These are phyloP conservation scores for Diabrotica balteata DNA, from an alignment of 2,888 invertebrate species.

Conservation along the genomic window DNA sequence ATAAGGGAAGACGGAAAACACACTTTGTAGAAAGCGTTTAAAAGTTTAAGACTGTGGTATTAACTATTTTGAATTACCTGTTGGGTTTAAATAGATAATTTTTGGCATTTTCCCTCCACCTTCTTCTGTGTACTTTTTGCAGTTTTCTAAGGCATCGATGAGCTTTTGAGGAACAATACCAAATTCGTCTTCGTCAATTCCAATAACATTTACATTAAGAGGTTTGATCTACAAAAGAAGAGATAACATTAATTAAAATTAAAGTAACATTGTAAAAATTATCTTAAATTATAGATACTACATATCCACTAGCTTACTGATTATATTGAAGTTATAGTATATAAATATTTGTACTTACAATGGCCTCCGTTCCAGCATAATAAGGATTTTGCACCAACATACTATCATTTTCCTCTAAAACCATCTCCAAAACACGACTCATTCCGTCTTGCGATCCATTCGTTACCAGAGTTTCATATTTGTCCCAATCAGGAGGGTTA, in stretches of 20 bases:
- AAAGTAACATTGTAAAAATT: not conserved
- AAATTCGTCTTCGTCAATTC: slow-evolving; percentile 73
- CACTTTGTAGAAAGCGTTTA: no score
- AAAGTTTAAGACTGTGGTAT: no score
- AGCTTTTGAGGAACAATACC: slow-evolving; percentile 72
- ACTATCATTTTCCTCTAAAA: slow-evolving; percentile 73
- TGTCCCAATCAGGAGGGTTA: slow-evolving; percentile 69
- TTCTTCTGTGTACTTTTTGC: slow-evolving; percentile 60
- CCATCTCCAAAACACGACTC: slow-evolving; percentile 75
- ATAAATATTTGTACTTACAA: slow-evolving; percentile 63
- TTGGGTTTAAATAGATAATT: slow-evolving; percentile 77
- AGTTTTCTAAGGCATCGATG: slow-evolving; percentile 64
- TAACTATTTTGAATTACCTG: slow-evolving; percentile 49
- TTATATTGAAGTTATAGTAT: not conserved
- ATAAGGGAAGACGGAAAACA: no score
- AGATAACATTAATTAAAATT: not conserved
- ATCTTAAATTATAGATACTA: no score
- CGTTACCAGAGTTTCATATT: slow-evolving; percentile 71
- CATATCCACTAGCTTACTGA: not conserved
- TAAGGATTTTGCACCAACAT: slow-evolving; percentile 74
- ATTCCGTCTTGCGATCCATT: slow-evolving; percentile 82
- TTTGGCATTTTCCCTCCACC: slow-evolving; percentile 68
- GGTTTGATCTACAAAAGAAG: slow-evolving; percentile 69
- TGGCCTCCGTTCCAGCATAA: slow-evolving; percentile 73
- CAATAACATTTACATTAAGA: slow-evolving; percentile 69